These are phyloP conservation scores for Brachionus plicatilis DNA, from an alignment of 1,140 invertebrate species.

Conservation along the genomic window DNA sequence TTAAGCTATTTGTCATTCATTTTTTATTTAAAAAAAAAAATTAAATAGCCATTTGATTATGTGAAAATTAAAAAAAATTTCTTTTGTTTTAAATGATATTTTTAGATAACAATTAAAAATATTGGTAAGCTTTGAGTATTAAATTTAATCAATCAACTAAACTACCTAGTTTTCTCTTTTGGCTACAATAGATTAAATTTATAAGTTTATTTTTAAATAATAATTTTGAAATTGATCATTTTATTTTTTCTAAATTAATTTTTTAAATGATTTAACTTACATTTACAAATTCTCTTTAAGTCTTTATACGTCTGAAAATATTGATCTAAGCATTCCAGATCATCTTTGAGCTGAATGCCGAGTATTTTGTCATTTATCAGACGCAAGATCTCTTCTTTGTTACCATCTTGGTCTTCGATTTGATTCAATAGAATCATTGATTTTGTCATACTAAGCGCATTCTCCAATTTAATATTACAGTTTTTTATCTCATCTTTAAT, in stretches of 20 bases:
- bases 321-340: background rate
- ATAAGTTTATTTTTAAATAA: background rate
- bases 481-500: constrained; percentile 31
- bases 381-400: background rate
- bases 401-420: background rate
- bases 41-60: no score
- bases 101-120: no score
- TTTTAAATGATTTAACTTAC: background rate
- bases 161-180: no score
- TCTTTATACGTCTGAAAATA: constrained; percentile 35
- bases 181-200: background rate
- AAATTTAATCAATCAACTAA: no score
- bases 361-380: constrained; percentile 1
- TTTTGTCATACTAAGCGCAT: constrained; percentile 36
- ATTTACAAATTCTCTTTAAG: constrained; percentile 24
- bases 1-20: no score
- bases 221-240: background rate
- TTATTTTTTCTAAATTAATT: background rate
- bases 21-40: no score
- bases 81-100: no score
- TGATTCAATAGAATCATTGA: constrained; percentile 37
- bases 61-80: no score
- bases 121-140: no score
- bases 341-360: background rate
- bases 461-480: constrained; percentile 20